These are phyloP conservation scores for Xanthia icteritia DNA, from an alignment of 2,888 invertebrate genomes.

Conservation along the genomic window DNA sequence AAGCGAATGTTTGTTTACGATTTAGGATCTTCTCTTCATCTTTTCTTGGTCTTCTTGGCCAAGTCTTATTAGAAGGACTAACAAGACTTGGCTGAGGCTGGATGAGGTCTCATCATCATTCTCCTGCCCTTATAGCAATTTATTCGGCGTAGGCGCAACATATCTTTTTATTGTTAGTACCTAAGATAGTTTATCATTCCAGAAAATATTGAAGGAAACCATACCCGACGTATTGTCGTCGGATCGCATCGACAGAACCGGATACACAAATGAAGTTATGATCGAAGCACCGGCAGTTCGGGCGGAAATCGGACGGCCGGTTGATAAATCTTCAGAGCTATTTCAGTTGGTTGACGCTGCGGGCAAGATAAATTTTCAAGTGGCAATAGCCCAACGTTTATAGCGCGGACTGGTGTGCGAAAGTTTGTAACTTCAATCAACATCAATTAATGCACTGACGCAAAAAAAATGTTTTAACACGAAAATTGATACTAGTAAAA, in stretches of 20 bases:
- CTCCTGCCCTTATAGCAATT: too few species aligned
- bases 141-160: too few species aligned
- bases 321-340: constrained; percentile 30
- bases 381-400: neutral
- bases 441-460: neutral
- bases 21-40: too few species aligned
- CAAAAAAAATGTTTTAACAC: neutral
- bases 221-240: constrained; percentile 13
- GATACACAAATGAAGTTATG: constrained; percentile 48
- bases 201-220: constrained; percentile 19
- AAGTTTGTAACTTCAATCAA: neutral
- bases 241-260: constrained; percentile 9
- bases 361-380: constrained; percentile 17
- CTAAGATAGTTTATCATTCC: neutral
- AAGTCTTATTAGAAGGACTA: too few species aligned
- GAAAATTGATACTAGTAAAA: neutral
- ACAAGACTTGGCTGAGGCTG: too few species aligned
- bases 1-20: too few species aligned
- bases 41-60: too few species aligned
- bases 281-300: constrained; percentile 20
- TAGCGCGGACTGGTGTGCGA: neutral
- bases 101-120: too few species aligned
- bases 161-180: too few species aligned
- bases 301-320: constrained; percentile 31
- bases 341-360: constrained; percentile 4